Base-by-base conservation (phyloP, 2,113 vertebrate genomes). In the Triplophysa tibetana region DNA sequence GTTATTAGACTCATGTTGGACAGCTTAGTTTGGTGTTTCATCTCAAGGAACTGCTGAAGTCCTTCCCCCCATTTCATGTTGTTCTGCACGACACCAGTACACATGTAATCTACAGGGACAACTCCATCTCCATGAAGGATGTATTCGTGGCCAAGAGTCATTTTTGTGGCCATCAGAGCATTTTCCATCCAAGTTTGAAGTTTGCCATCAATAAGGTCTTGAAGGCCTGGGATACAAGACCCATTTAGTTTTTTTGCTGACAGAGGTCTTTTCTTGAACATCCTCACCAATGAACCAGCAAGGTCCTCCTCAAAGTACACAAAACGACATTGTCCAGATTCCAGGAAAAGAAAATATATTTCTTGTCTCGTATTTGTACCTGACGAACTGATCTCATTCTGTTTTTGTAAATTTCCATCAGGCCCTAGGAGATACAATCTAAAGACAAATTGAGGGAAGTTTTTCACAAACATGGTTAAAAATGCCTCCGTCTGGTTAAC, bases 1-100 rank as follows among this genome's bases (percentile, higher is more conserved):
- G 90, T 90, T 69, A 90, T 84, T 6, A 77, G 54, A 12, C 76
- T 82, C 88, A 91, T 89, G 50, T 85, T 83, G 56, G 83, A 89
- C 21, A 91, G 43, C 67, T 87, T 91, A 13, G 62, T 70, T 64
- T 76, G 23, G 17, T 92, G 89, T 69, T 91, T 91, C 83, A 92
- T 87, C 78, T 92, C 83, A 17, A 93, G 84, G 12, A 93, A 92
- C 86, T 92, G 91, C 6, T 93, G 92, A 23, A 91, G 84, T 5
- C 92, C 91, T 79, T 92, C 88, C 2, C 79, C 13, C 91, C 83
- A 89, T 81, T 38, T 56, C 88, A 80, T 90, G 77, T 77, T 16
- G 77, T 89, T 89, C 78, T 92, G 86, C n/a, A 92, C 79, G 8
- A 92, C 85, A 26, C 91, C 91, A 45, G 91, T 92, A 24, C 63